Base-by-base conservation (phyloP, 2,888 invertebrate species). In the Agrochola litura region DNA sequence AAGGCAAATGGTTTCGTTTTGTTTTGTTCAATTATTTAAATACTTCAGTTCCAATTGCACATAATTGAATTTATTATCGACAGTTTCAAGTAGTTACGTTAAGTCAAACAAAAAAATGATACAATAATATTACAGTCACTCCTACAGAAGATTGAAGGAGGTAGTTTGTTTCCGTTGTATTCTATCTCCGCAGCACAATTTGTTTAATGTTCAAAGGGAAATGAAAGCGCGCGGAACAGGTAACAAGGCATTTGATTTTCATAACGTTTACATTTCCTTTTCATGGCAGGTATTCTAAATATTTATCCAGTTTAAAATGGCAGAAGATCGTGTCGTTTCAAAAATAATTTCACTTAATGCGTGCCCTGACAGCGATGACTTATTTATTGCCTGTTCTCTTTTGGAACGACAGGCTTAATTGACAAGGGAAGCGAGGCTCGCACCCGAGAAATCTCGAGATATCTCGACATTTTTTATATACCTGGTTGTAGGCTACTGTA, bases 371-470 rank as follows among this genome's bases (percentile, higher is more conserved):
- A 60, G 63, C 68, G 54, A 77, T 75, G 82, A 87, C 79, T 86
- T 87, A 82, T 85, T 86, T 84, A 87, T 84, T 83, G 66, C 56
- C 16, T 69, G 69, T 72, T 77, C 84, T 76, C 58, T 80, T 84
- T 82, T 74, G 69, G 78, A 68, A 73, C 79, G 88, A 85, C 89
- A 86, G 74, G 67, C 86, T 77, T 90, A 88, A 90, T 91, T 89
- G 90, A 88, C 87, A 86, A 79, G 83, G 82, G 82, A 79, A 83
- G 72, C 65, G 69, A 63, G 68, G 46, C 74, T 70, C 74, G 58
- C 79, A 68, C 64, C 71, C 61, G 71, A 73, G 41, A 72, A 73
- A 80, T 79, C 83, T 80, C 46, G 30, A 72, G n/a, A 64, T 69
- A 77, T 54, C 58, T 65, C 64, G 52, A 61, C n/a, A 61, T 71